phyloP scores from a whole-genome alignment of 2,113 vertebrate genomes.

The Dicaeum eximium region DNA sequence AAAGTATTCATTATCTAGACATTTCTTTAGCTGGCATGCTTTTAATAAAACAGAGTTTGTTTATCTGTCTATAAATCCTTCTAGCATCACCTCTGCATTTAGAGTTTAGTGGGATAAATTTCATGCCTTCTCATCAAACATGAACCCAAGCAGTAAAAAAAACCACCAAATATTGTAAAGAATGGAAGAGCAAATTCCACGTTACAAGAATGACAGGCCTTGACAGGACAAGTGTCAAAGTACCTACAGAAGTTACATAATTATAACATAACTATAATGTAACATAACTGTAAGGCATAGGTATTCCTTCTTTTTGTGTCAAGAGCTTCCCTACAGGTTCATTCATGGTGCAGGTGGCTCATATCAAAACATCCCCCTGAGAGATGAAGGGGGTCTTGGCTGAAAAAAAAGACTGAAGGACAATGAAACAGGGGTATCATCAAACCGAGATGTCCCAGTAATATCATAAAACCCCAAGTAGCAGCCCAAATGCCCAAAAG shows the following conservation, averaged over 20 bases:
- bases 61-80: background rate
- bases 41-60: slow-evolving; percentile 14
- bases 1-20: background rate
- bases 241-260: background rate
- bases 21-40: background rate
- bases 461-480: background rate
- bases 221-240: background rate
- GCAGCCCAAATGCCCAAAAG: background rate
- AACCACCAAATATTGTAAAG: background rate
- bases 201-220: background rate
- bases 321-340: background rate
- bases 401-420: background rate
- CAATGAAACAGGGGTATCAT: background rate
- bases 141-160: background rate
- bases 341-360: background rate
- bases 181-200: background rate
- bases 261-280: too few relatives aligned
- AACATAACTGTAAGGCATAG: background rate
- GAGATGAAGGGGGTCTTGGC: background rate
- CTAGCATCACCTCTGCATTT: background rate
- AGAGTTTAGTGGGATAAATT: background rate
- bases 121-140: background rate
- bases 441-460: background rate
- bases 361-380: background rate
- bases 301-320: background rate